Base-by-base conservation (phyloP, 2,113 vertebrate species). In the Proterorhinus semilunaris region DNA sequence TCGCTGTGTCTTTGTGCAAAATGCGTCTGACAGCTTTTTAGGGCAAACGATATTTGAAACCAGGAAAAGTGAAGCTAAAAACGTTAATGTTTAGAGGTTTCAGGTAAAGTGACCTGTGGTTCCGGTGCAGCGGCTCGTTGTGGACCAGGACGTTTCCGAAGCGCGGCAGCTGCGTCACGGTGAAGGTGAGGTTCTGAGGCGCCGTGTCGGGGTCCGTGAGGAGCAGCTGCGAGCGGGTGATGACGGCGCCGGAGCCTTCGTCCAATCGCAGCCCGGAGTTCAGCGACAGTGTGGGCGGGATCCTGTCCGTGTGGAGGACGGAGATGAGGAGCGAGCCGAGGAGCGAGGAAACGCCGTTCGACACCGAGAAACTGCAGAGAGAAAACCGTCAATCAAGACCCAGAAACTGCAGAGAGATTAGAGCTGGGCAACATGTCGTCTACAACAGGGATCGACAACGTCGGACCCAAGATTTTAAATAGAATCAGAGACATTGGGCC, bases 191-290 rank as follows among this genome's bases (percentile, higher is more conserved):
- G 16, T 86, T 79, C 70, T 85, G 64, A 15, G 66, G 0, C 1
- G 83, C 58, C 0, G 89, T 95, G 74, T 90, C 88, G 1, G 91
- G 89, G 81, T 92, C 90, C 1, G 51, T 86, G 57, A 93, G 88
- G 69, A 83, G 80, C 82, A 94, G 89, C 44, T 77, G 27, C 10
- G 88, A 77, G 5, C 62, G 0, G 5, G 72, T 74, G 70, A 93
- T 83, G 64, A 85, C 72, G 66, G 65, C 66, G 0, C 45, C 75
- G 51, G 83, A 4, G 0, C 86, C 86, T 49, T 91, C 89, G 27
- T 75, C 68, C 65, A 92, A 54, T 47, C 66, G 86, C 49, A 91
- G 75, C 61, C 86, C 92, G 16, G 83, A 65, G 55, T 94, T 92
- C 47, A 0, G 65, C 49, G 46, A 62, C 12, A 95, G 72, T 0